Base-by-base conservation (phyloP, 1,140 invertebrate genomes). In the Acromyrmex charruanus region DNA sequence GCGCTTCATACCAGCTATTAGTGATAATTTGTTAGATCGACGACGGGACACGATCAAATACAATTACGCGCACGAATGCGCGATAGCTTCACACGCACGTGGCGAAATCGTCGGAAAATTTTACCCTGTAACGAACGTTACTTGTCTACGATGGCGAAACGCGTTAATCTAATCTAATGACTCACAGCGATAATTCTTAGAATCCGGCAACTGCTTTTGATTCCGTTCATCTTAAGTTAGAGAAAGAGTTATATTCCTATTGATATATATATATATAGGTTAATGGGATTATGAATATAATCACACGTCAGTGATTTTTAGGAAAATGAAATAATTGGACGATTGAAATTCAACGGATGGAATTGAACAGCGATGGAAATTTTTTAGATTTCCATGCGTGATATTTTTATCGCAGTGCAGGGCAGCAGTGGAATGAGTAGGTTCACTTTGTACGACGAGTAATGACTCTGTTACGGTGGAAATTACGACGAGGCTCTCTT, bases 1-100 rank as follows among this genome's bases (percentile, higher is more conserved):
- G 55, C 84, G 74, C 80, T 71, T 90, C 87, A 87, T 89, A 91
- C 74, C 84, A 72, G 77, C 85, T 90, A 91, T 91, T 91, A 91
- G 65, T 63, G 90, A 88, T 91, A 82, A 84, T 90, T 86, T 86
- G 77, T 75, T 80, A 66, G 86, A 82, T 87, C 89, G 89, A 61
- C 51, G 79, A 35, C 86, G 51, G 84, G 63, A 63, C 81, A 55
- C 86, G 86, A 87, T 90, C 81, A 74, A 88, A 88, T 77, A 28
- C 58, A 75, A 89, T 90, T 87, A 80, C 25, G 53, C 74, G 85
- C 65, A 58, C 75, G 80, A 65, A 75, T 39, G 55, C 28, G n/a
- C 28, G 53, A 72, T 74, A 31, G 80, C 58, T 51, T 75, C 69
- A 58, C 80, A 63, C 55, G 69, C 68, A 74, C 55, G 80, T 61